phyloP scores from a whole-genome alignment of 2,888 invertebrate species.

The Drosophila picticornis region DNA sequence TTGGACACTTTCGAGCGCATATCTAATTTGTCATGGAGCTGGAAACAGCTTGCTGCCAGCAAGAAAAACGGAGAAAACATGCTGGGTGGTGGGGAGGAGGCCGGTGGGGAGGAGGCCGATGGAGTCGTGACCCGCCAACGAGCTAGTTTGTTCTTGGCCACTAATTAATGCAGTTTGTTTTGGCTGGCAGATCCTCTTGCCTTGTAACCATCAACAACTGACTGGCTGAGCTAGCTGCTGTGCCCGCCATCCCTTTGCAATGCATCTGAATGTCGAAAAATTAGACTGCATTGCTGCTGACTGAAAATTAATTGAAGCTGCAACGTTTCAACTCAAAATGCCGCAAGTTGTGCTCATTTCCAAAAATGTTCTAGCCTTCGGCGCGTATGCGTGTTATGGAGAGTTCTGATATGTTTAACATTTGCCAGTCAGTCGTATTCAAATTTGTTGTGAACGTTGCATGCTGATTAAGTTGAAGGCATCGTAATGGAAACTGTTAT shows the following conservation, averaged over 20 bases:
- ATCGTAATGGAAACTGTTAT: neutral
- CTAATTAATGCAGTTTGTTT: constrained; percentile 79
- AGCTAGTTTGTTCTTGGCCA: constrained; percentile 68
- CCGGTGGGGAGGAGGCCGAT: neutral
- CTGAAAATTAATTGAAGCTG: constrained; percentile 61
- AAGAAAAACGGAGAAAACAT: constrained; percentile 46
- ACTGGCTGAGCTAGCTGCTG: neutral
- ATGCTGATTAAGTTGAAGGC: constrained; percentile 5
- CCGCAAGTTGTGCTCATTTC: constrained; percentile 39
- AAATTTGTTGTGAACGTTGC: neutral
- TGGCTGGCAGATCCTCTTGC: constrained; percentile 44
- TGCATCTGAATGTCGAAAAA: constrained; percentile 40
- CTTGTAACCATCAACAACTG: constrained; percentile 38
- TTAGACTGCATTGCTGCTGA: constrained; percentile 40
- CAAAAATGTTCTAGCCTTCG: constrained; percentile 13
- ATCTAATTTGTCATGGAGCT: constrained; percentile 77
- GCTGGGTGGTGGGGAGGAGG: neutral
- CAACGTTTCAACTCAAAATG: constrained; percentile 15
- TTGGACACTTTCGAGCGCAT: constrained; percentile 66
- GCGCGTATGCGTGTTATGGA: constrained; percentile 52
- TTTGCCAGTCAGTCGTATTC: constrained; percentile 2
- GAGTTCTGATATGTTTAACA: neutral
- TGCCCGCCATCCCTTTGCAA: neutral
- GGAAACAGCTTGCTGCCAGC: constrained; percentile 22
- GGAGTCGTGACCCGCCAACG: constrained; percentile 12